Evolutionary conservation across 2,113 vertebrate genomes (phyloP), one percentile per base, ranked within the genome.

Genomic region (Notiomystis cincta): DNA sequence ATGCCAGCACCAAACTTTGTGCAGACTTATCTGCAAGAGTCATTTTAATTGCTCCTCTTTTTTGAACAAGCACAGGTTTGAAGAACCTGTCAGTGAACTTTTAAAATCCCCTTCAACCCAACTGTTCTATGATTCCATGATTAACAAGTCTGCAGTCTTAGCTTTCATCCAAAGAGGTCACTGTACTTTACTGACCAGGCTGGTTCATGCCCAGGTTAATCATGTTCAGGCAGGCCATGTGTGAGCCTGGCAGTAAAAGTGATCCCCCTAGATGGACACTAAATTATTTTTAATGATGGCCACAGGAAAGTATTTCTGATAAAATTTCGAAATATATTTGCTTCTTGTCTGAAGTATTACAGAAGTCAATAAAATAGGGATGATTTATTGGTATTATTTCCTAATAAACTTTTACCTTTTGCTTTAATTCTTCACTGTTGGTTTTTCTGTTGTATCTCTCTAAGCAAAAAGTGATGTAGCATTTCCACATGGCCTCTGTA

Each of bases 401-500:
- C 69, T 38, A 28, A 23, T 18, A 47, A 62, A 15, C 4, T 60
- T 72, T 96, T 97, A 99, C 99, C 98, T 98, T 98, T 70, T 98
- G 97, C 91, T 98, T 98, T 88, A 99, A 97, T 73, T 98, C 97
- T 60, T 96, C 75, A 84, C 98, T 98, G 33, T 98, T 99, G 30
- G 99, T 99, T 95, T 99, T 99, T 97, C 99, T 99, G 84, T 98
- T 98, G 57, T 96, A 98, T 76, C 99, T 98, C 88, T 99, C 99
- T 85, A 98, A 90, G 81, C 99, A 99, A 97, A 99, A 99, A 16
- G 87, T 96, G 56, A 98, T 93, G n/a, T 99, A 99, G 95, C 97
- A 98, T 24, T 98, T 98, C 99, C 99, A 99, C 99, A 99, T 99
- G 80, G 97, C 95, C 97, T 98, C 99, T 99, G 86, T 4, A 96